Base-by-base conservation (phyloP, 1,140 invertebrate genomes). In the Meloidogyne chitwoodi region DNA sequence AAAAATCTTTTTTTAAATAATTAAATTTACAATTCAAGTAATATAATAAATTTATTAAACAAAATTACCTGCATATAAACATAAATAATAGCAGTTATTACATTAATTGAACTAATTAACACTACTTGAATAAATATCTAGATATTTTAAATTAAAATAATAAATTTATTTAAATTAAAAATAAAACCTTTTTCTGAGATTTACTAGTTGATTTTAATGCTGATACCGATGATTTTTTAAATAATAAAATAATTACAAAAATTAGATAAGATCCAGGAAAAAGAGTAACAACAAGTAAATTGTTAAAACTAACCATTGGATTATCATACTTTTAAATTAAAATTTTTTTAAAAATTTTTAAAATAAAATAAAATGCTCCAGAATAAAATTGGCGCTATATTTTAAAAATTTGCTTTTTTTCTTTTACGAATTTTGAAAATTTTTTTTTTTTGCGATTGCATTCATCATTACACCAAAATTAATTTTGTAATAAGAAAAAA, bases 41-140 rank as follows among this genome's bases (percentile, higher is more conserved):
- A n/a, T n/a, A n/a, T n/a, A n/a, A n/a, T n/a, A n/a, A n/a, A 67
- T 14, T 62, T 48, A 16, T 38, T 27, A 38, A 76, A 66, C 11
- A 41, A 41, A 24, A 34, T 48, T 41, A 79, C 80, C 29, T 79
- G 77, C 77, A 79, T 79, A 14, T 70, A 71, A 22, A 79, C 77
- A 34, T 79, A 79, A 31, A 79, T 68, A 6, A 62, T 34, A 19
- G 77, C 68, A 26, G 77, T 68, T 10, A 63, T 71, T 26, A 68
- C 44, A 38, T 78, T 79, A 14, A 79, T 22, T 14, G 66, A 70
- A 38, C 77, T 75, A 29, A 79, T 79, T 2, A 79, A 24, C 12
- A 71, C 65, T 10, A 71, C 77, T 74, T 79, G 77, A 26, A 78
- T 66, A 22, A 79, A 78, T 16, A 63, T 69, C 74, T 79, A 27